Conservation (phyloP, 2,888 invertebrate species). For the Sepioteuthis lessoniana region DNA sequence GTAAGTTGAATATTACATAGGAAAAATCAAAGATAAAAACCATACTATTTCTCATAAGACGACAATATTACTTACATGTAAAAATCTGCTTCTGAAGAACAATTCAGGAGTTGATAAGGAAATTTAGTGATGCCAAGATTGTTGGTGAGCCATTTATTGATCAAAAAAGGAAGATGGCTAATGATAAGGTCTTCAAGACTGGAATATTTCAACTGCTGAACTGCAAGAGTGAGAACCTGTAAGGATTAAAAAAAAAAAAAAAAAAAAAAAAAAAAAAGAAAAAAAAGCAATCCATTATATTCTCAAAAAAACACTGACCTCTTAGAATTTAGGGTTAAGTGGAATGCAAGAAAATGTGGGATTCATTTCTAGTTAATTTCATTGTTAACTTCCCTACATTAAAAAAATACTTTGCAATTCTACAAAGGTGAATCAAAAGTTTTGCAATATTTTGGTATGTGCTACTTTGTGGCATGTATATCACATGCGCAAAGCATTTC, state of each 20-base stretch:
- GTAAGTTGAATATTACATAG: not conserved
- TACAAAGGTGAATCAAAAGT: too few relatives aligned
- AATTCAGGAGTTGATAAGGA: slow-evolving; percentile 63
- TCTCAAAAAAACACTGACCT: not conserved
- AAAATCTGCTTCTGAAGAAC: slow-evolving; percentile 57
- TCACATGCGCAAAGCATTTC: too few relatives aligned
- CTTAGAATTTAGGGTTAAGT: not conserved
- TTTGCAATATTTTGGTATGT: too few relatives aligned
- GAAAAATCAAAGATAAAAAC: too few relatives aligned
- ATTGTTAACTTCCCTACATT: too few relatives aligned
- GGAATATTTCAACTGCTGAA: slow-evolving; percentile 58
- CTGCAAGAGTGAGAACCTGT: slow-evolving; percentile 65
- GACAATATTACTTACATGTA: slow-evolving; percentile 61
- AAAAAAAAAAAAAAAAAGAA: not conserved
- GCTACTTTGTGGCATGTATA: too few relatives aligned
- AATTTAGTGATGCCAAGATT: slow-evolving; percentile 61
- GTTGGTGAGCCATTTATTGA: slow-evolving; percentile 67
- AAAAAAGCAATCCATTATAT: not conserved
- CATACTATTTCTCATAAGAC: not conserved
- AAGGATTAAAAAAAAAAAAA: not conserved
- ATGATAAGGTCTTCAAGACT: slow-evolving; percentile 57
- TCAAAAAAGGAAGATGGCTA: slow-evolving; percentile 66
- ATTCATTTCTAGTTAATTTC: too few relatives aligned
- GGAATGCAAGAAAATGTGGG: too few relatives aligned
- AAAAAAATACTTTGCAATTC: too few relatives aligned